Conservation (phyloP, 2,888 invertebrate species). For the Lathronympha strigana region DNA sequence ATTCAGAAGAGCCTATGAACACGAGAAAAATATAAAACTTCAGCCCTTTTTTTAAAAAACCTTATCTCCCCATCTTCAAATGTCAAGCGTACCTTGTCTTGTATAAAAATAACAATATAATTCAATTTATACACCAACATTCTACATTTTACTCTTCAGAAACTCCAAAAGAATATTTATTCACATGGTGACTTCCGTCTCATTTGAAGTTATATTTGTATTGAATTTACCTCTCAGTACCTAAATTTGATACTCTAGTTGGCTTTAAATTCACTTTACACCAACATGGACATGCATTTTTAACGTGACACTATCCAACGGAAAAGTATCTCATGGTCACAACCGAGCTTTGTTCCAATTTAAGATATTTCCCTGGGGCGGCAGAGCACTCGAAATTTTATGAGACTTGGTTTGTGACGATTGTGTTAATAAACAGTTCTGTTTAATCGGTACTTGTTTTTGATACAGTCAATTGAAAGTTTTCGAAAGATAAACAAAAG, state of each 20-base stretch:
- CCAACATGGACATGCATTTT: constrained; percentile 33
- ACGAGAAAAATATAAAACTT: neutral
- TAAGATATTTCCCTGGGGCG: constrained; percentile 36
- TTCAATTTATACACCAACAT: neutral
- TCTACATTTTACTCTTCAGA: neutral
- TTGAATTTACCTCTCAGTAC: too few relatives aligned
- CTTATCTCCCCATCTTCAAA: constrained; percentile 37
- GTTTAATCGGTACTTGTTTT: neutral
- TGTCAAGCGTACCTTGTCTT: constrained; percentile 45
- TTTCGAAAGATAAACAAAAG: too few relatives aligned
- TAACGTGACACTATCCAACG: constrained; percentile 35
- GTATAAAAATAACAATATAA: neutral
- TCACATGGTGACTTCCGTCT: neutral
- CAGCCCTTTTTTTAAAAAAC: neutral
- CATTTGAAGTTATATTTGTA: neutral
- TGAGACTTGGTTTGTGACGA: constrained; percentile 12
- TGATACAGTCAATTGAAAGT: constrained; percentile 8
- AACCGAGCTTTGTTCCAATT: constrained; percentile 41
- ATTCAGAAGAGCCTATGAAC: constrained; percentile 16
- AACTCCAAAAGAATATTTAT: neutral
- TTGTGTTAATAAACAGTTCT: constrained; percentile 17
- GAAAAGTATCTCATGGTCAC: constrained; percentile 40
- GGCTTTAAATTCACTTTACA: constrained; percentile 6
- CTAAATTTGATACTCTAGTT: too few relatives aligned
- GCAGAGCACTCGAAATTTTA: constrained; percentile 22